A percentile compares a stretch with the other conserved stretches of the same genome.
Evolutionary conservation across 64 coral and sea anemone species (phyloP).

Genomic region (Actinia tenebrosa): DNA sequence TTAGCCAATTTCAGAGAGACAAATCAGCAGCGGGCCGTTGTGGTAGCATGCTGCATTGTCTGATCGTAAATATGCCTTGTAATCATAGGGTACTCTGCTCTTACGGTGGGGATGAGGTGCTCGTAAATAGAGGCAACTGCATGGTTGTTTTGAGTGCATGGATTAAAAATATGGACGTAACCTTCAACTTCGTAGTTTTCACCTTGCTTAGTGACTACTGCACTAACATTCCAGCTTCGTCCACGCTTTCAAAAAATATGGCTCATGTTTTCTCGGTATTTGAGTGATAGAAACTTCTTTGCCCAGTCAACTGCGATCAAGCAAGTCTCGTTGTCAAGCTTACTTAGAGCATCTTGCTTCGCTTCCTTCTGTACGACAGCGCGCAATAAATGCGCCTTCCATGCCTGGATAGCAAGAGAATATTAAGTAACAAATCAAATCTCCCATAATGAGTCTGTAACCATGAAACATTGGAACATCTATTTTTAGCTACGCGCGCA

Average conservation of each 20-base stretch:
- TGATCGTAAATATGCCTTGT: background rate
- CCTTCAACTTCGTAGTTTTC: conserved; percentile 26
- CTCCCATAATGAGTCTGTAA: no score
- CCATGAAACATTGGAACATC: no score
- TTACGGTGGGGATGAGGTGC: conserved; percentile 19
- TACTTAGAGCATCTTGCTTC: no score
- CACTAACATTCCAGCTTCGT: conserved; percentile 54
- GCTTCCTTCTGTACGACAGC: no score
- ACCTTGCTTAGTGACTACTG: conserved; percentile 44
- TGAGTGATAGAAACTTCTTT: no score
- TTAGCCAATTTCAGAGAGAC: conserved; percentile 1
- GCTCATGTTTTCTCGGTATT: no score
- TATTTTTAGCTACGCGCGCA: no score
- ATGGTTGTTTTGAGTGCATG: no score
- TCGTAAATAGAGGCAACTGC: background rate
- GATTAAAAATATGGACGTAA: conserved; percentile 6
- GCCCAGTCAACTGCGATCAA: no score
- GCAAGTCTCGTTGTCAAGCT: no score
- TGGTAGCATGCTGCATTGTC: no score
- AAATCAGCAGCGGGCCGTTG: conserved; percentile 15
- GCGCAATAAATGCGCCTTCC: conserved; percentile 10
- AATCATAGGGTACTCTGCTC: background rate
- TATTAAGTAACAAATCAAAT: no score
- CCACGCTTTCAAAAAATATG: conserved; percentile 37
- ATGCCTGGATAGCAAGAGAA: conserved; percentile 10